phyloP scores from a whole-genome alignment of 2,113 vertebrate genomes.

The Onychostoma macrolepis region DNA sequence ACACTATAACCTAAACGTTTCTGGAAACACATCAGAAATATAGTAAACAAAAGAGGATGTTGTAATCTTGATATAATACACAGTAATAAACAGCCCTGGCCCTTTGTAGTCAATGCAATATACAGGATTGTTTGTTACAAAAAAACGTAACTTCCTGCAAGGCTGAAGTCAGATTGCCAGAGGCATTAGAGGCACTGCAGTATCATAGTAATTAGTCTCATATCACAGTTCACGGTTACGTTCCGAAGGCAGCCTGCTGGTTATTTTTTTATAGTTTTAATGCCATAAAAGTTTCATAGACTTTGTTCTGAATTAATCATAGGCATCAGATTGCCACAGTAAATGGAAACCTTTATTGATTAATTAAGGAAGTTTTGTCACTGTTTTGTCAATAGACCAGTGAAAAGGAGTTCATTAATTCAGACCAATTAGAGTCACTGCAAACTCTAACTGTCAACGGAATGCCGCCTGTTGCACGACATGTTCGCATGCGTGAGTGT shows the following conservation, averaged over 20 bases:
- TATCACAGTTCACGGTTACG: neutral
- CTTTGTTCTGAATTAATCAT: slow-evolving; percentile 20
- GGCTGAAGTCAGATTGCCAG: neutral
- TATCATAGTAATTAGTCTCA: slow-evolving; percentile 28
- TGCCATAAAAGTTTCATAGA: slow-evolving; percentile 13
- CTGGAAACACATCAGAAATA: neutral
- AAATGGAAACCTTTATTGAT: slow-evolving; percentile 37
- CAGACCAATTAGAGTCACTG: slow-evolving; percentile 22
- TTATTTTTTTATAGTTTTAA: slow-evolving; percentile 24
- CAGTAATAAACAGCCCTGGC: neutral
- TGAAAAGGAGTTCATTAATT: slow-evolving; percentile 26
- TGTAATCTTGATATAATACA: neutral
- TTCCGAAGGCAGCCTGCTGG: slow-evolving; percentile 7
- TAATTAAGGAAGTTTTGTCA: slow-evolving; percentile 32
- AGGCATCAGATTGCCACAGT: slow-evolving; percentile 38
- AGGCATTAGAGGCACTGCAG: neutral
- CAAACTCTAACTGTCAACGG: neutral
- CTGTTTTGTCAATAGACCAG: slow-evolving; percentile 30
- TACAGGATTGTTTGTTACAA: neutral
- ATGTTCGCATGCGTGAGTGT: neutral
- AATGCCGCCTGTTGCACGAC: neutral
- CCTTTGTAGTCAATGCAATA: neutral
- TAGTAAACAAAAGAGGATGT: neutral
- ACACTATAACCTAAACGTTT: neutral
- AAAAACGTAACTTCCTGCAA: neutral